Evolutionary conservation across 2,113 vertebrate genomes (phyloP).

Genomic region (Psettodes erumei): DNA sequence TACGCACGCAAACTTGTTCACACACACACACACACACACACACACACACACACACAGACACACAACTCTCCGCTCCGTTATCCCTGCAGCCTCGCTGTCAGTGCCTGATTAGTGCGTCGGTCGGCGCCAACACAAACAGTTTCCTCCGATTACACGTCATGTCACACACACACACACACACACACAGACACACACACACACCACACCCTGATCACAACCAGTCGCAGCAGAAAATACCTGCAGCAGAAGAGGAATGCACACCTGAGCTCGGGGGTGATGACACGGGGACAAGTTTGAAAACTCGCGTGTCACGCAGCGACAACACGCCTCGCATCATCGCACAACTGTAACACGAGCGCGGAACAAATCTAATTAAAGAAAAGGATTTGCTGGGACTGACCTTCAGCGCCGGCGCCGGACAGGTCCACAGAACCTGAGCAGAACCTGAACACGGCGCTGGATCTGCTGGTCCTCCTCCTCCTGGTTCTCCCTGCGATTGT

Average conservation of each 20-base stretch:
- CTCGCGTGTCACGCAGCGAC: not conserved
- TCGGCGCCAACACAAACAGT: constrained; percentile 66
- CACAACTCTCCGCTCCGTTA: constrained; percentile 1
- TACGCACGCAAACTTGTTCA: constrained; percentile 31
- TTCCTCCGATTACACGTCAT: constrained; percentile 57
- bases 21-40: constrained; percentile 24
- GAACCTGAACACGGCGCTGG: constrained; percentile 71
- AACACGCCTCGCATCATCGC: not conserved
- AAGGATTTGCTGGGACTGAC: constrained; percentile 63
- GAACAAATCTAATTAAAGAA: not conserved
- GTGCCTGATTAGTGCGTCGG: constrained; percentile 62
- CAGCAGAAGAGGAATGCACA: constrained; percentile 40
- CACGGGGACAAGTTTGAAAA: too few relatives aligned
- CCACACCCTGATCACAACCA: constrained; percentile 51
- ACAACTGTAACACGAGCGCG: not conserved
- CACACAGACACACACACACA: constrained; percentile 18
- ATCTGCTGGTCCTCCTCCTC: constrained; percentile 79
- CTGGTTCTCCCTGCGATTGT: constrained; percentile 65
- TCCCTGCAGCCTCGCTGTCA: constrained; percentile 57
- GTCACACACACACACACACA: constrained; percentile 36
- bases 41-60: constrained; percentile 1
- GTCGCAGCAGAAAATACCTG: constrained; percentile 29
- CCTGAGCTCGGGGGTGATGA: constrained; percentile 31
- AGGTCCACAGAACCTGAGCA: constrained; percentile 69
- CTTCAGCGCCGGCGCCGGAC: constrained; percentile 61